A percentile compares a stretch with the other conserved stretches of the same genome.
These are phyloP conservation scores for Odobenus rosmarus DNA, from an alignment of 2,113 vertebrate species.

Conservation along the genomic window DNA sequence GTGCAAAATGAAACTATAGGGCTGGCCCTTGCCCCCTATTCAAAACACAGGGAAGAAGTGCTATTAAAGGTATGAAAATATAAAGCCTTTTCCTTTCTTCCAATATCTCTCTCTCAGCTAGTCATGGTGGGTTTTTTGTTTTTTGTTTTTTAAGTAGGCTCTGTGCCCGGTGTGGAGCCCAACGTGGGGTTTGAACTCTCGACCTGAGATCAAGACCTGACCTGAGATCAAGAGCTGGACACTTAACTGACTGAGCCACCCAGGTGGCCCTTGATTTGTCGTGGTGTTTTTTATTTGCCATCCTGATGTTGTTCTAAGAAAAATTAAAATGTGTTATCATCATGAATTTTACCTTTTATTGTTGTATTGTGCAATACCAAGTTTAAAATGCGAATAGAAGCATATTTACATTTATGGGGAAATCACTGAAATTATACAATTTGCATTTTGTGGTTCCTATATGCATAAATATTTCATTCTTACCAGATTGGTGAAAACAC, in stretches of 20 bases:
- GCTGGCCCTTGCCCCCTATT: rapidly evolving
- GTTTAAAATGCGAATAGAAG: constrained; percentile 22
- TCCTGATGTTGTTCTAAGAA: constrained; percentile 21
- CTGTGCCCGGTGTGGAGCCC: background rate
- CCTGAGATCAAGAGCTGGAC: background rate
- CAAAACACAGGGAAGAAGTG: background rate
- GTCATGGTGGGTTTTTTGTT: background rate
- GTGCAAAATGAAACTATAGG: background rate
- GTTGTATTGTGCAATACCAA: background rate
- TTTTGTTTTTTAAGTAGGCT: background rate
- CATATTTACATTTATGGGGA: background rate
- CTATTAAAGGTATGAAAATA: background rate
- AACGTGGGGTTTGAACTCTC: background rate
- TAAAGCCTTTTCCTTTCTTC: background rate
- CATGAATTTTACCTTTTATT: background rate
- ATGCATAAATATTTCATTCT: background rate
- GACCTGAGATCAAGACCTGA: background rate
- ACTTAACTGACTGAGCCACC: background rate
- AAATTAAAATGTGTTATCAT: background rate
- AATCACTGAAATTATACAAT: background rate
- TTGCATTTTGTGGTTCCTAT: background rate
- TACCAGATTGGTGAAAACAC: background rate
- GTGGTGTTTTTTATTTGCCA: background rate
- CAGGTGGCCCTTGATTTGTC: background rate
- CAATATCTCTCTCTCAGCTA: background rate